A percentile compares a stretch with the other conserved stretches of the same genome.
Evolutionary conservation across 1,140 invertebrate genomes (phyloP).

Genomic region (Melanaphis sacchari): DNA sequence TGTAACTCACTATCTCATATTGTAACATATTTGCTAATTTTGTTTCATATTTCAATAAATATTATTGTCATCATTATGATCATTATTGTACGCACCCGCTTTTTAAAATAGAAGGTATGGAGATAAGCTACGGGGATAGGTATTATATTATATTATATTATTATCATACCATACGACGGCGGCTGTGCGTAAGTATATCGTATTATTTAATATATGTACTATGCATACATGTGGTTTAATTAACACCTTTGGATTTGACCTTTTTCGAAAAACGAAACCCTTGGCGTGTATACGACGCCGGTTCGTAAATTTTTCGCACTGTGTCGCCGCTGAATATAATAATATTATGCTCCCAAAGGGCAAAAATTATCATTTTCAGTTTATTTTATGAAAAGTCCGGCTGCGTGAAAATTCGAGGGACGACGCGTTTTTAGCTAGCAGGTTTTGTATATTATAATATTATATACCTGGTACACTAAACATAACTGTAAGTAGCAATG

Average conservation of each 20-base stretch:
- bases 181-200: neutral
- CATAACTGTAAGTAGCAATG: neutral
- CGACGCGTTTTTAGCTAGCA: neutral
- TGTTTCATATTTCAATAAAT: neutral
- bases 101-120: neutral
- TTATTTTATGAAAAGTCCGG: neutral
- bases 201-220: neutral
- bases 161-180: neutral
- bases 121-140: neutral
- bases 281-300: neutral
- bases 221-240: neutral
- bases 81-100: neutral
- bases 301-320: neutral
- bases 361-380: neutral
- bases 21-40: neutral
- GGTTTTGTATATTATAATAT: neutral
- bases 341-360: neutral
- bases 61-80: neutral
- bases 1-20: neutral
- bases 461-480: neutral
- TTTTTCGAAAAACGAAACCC: neutral
- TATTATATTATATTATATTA: neutral
- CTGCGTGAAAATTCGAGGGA: neutral
- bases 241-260: slow-evolving; percentile 13
- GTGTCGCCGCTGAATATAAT: neutral